phyloP scores from a whole-genome alignment of 2,888 invertebrate species.

The Rhogogaster chlorosoma region DNA sequence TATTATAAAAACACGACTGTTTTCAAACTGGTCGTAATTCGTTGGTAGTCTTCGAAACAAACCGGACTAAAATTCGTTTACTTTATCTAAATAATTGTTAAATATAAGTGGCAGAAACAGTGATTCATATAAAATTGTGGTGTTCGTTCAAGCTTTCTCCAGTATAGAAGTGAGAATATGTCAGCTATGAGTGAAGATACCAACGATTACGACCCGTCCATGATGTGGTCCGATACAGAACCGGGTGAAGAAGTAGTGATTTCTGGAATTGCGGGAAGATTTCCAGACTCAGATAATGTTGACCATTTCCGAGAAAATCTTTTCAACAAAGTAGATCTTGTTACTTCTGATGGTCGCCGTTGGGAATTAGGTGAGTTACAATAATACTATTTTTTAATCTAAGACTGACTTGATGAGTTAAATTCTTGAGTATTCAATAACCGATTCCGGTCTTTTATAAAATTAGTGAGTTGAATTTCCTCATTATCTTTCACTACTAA shows the following conservation, averaged over 20 bases:
- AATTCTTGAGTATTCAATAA: neutral
- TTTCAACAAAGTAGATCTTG: conserved; percentile 87
- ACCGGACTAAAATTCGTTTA: neutral
- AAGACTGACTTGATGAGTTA: too few species aligned
- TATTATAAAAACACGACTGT: conserved; percentile 59
- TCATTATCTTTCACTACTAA: neutral
- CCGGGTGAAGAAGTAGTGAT: conserved; percentile 85
- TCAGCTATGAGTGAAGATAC: conserved; percentile 76
- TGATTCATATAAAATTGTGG: neutral
- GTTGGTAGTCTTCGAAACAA: conserved; percentile 17
- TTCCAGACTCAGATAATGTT: conserved; percentile 89
- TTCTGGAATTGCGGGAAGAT: conserved; percentile 85
- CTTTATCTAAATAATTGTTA: neutral
- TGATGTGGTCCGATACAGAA: conserved; percentile 80
- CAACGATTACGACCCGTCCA: conserved; percentile 63
- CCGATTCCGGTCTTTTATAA: neutral
- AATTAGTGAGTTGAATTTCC: conserved; percentile 43
- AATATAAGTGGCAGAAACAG: conserved; percentile 35
- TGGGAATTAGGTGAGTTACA: conserved; percentile 72
- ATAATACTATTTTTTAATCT: neutral
- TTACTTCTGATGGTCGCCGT: conserved; percentile 77
- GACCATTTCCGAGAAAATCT: conserved; percentile 85
- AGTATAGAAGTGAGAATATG: conserved; percentile 71
- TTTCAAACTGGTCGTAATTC: conserved; percentile 17
- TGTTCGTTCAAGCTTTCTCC: neutral